A percentile compares a stretch with the other conserved stretches of the same genome.
phyloP scores from a whole-genome alignment of 2,797 vertebrate species.

The Hapalemur alaotrensis region DNA sequence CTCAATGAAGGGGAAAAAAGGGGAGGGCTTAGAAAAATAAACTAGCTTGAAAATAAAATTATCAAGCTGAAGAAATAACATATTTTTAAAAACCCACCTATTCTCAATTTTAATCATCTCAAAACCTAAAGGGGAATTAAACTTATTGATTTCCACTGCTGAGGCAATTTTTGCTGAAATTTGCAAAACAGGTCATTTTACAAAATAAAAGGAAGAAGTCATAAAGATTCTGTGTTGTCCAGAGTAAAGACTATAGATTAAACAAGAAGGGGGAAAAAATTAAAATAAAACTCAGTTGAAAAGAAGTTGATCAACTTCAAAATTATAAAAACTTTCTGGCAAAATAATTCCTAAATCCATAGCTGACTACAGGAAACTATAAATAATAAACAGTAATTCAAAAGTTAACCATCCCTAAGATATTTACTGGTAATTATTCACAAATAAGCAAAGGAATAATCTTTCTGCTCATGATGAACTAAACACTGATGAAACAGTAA shows the following conservation, averaged over 20 bases:
- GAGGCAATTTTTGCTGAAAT: slow-evolving; percentile 67
- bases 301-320: background rate
- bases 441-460: background rate
- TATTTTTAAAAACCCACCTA: background rate
- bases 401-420: slow-evolving; percentile 24
- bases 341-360: slow-evolving; percentile 23
- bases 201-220: slow-evolving; percentile 53
- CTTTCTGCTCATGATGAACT: background rate
- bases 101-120: slow-evolving; percentile 69
- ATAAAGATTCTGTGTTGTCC: background rate
- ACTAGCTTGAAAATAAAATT: slow-evolving; percentile 70
- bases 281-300: slow-evolving; percentile 5
- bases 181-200: slow-evolving; percentile 58
- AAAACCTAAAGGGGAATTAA: slow-evolving; percentile 67
- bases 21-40: slow-evolving; percentile 67
- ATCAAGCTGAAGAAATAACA: slow-evolving; percentile 65
- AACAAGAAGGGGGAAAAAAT: slow-evolving; percentile 23
- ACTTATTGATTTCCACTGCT: slow-evolving; percentile 61
- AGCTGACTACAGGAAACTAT: background rate
- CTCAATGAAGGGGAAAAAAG: background rate
- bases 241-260: slow-evolving; percentile 30
- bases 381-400: background rate
- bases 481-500: background rate
- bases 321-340: slow-evolving; percentile 14
- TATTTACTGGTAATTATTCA: background rate